phyloP scores from a whole-genome alignment of 2,113 vertebrate species.

The Myotis yumanensis region DNA sequence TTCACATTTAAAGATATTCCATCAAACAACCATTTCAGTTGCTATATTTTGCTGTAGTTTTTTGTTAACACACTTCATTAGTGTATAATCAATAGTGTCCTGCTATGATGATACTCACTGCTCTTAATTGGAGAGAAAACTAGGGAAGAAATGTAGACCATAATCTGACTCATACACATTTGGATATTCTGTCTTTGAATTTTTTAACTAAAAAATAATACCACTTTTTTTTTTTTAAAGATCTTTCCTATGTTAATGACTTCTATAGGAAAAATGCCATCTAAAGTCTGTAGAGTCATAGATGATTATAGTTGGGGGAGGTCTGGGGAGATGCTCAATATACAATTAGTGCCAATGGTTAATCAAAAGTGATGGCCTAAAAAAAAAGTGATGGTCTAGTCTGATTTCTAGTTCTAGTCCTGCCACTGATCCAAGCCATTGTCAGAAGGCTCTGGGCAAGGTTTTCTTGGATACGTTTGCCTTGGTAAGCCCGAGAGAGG shows the following conservation, averaged over 20 bases:
- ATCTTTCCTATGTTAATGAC: background rate
- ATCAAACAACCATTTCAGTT: background rate
- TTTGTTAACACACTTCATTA: background rate
- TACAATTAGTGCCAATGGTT: background rate
- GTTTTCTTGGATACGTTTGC: background rate
- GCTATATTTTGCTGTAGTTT: constrained; percentile 9
- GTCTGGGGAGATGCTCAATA: background rate
- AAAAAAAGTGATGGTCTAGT: background rate
- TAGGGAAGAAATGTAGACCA: background rate
- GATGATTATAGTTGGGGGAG: background rate
- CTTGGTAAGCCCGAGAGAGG: background rate
- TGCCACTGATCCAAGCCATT: background rate
- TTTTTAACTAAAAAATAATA: background rate
- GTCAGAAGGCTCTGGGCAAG: background rate
- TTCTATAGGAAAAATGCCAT: background rate
- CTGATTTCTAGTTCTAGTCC: background rate
- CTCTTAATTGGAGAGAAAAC: constrained; percentile 23
- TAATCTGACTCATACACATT: background rate
- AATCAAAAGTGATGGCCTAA: background rate
- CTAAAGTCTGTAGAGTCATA: background rate
- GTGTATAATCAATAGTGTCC: background rate
- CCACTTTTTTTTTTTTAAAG: background rate
- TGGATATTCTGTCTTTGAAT: background rate
- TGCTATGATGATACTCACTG: background rate
- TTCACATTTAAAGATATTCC: constrained; percentile 46